A percentile compares a stretch with the other conserved stretches of the same genome.
phyloP scores from a whole-genome alignment of 2,113 vertebrate species.

The Shinisaurus crocodilurus region DNA sequence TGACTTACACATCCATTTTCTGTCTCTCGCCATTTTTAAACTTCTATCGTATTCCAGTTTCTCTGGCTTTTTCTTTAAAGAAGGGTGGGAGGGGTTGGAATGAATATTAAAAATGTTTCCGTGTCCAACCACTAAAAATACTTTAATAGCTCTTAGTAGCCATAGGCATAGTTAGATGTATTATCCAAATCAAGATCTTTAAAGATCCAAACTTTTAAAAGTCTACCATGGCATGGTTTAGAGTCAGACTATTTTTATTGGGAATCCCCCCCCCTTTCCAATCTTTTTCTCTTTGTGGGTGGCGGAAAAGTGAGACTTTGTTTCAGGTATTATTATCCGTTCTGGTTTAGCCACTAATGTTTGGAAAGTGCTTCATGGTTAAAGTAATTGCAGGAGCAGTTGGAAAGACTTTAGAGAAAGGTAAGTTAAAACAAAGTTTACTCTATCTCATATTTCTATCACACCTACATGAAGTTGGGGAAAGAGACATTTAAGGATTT shows the following conservation, averaged over 20 bases:
- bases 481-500: not conserved
- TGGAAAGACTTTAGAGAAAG: not conserved
- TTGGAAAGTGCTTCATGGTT: not conserved
- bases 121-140: conserved; percentile 10
- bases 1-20: not conserved
- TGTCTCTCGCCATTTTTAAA: not conserved
- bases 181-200: not conserved
- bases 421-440: not conserved
- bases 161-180: not conserved
- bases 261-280: not conserved
- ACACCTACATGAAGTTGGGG: not conserved
- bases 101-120: not conserved
- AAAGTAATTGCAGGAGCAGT: conserved; percentile 2
- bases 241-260: not conserved
- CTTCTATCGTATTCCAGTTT: no score
- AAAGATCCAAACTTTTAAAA: conserved; percentile 3
- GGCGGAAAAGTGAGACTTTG: not conserved
- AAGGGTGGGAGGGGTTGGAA: not conserved
- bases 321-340: not conserved
- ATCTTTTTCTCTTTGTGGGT: conserved; percentile 5
- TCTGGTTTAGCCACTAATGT: not conserved
- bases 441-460: conserved; percentile 6
- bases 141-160: not conserved
- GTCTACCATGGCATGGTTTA: not conserved
- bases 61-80: not conserved